phyloP scores from a whole-genome alignment of 2,797 vertebrate genomes.

The Pelodytes ibericus region DNA sequence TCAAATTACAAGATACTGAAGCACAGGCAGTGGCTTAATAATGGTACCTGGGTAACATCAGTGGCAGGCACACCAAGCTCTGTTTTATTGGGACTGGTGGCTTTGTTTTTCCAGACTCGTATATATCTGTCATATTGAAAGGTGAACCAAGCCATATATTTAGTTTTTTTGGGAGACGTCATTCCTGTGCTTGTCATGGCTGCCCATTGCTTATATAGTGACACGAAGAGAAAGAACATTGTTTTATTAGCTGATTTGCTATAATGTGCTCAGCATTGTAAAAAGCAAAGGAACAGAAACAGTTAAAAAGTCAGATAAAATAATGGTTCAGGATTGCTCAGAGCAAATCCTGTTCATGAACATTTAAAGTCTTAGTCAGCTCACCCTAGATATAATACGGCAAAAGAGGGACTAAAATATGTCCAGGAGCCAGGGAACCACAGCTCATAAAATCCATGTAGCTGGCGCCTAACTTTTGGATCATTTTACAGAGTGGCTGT shows the following conservation, averaged over 20 bases:
- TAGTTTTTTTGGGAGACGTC: neutral
- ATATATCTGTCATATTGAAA: conserved; percentile 51
- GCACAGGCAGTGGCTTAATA: conserved; percentile 25
- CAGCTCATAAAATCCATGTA: no score
- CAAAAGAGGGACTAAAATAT: no score
- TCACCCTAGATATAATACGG: no score
- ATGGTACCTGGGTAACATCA: conserved; percentile 34
- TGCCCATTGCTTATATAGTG: conserved; percentile 21
- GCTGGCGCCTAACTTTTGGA: no score
- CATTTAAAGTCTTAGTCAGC: no score
- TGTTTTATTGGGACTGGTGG: conserved; percentile 30
- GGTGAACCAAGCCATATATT: conserved; percentile 34
- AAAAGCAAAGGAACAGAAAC: neutral
- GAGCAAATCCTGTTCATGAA: no score
- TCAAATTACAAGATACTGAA: conserved; percentile 47
- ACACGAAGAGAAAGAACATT: neutral
- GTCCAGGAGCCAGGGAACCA: no score
- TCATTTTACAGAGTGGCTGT: no score
- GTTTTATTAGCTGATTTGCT: conserved; percentile 19
- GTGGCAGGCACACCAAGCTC: conserved; percentile 1
- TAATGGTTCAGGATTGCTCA: no score
- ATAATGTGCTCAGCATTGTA: neutral
- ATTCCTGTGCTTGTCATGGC: neutral
- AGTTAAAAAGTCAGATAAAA: no score
- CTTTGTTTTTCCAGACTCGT: conserved; percentile 40